Evolutionary conservation across 2,888 invertebrate genomes (phyloP), one percentile per base, ranked within the genome.

Genomic region (Andrena minutula): DNA sequence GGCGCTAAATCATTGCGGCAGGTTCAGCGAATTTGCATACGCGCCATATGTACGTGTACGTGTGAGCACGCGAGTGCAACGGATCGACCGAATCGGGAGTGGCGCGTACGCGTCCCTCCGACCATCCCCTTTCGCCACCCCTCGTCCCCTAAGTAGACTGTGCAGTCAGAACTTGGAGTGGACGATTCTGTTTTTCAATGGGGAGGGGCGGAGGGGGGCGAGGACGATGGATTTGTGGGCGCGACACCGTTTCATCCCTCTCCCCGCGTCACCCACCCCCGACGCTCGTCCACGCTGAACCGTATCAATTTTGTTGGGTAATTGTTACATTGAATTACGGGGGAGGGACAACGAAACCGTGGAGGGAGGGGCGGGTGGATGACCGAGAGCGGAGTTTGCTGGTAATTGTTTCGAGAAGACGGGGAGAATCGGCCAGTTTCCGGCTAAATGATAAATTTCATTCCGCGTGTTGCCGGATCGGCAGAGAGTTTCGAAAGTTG

Each of bases 21-120:
- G 85, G 74, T 77, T 82, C 77, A 63, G 66, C 49, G 74, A 66
- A 85, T 85, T 84, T 85, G 79, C 84, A 84, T 85, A 82, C 70
- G 20, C 56, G 69, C 61, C 78, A 61, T 83, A 69, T 64, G 65
- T 66, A 68, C 70, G 32, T 30, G 16, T 53, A 35, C 56, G 51
- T 30, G 26, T 49, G 26, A 16, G 61, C 53, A n/a, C 56, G 61
- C 68, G 69, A 26, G 23, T 74, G 82, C 75, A 72, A 1, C 53
- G 78, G 60, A 83, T 82, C 83, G 78, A 75, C 66, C 75, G 75
- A 69, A 69, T 74, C 69, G 30, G 12, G 41, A 63, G 63, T 26
- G 51, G 60, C 70, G 12, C 53, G 35, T 68, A 65, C 30, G 28
- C 20, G 16, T 26, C 28, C 20, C 69, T 1, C 7, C 23, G 35